Percentiles rank a stretch among this genome's conserved stretches.
Conservation (phyloP, 2,113 vertebrate species). For the Scalopus aquaticus region DNA sequence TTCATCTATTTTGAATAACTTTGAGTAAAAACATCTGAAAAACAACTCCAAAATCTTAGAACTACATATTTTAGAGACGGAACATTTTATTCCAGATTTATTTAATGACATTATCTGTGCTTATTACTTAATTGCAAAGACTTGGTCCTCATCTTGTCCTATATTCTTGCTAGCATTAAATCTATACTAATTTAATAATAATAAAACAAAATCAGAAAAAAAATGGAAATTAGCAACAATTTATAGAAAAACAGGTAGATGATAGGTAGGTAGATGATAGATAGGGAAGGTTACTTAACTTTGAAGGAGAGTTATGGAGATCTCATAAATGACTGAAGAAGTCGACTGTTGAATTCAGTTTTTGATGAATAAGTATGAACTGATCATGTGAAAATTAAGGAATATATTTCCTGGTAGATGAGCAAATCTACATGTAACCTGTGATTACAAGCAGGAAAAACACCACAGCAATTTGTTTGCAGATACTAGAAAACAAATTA, state of each 20-base stretch:
- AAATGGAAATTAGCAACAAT: neutral
- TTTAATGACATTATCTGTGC: neutral
- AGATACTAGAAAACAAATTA: neutral
- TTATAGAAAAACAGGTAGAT: neutral
- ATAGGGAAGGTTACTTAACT: neutral
- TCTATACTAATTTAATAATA: neutral
- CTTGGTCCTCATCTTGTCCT: rapidly evolving
- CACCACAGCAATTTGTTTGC: neutral
- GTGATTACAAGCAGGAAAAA: neutral
- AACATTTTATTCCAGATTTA: neutral
- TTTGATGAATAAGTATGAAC: neutral
- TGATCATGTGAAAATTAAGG: neutral
- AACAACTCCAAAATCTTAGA: neutral
- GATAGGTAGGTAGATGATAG: neutral
- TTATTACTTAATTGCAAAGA: neutral
- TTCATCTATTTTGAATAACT: slow-evolving; percentile 91
- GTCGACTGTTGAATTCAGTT: too few relatives aligned
- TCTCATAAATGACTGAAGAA: too few relatives aligned
- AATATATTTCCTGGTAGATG: neutral
- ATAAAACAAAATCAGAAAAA: neutral
- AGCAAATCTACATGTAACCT: neutral
- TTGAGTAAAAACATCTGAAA: slow-evolving; percentile 88
- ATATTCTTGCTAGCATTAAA: neutral
- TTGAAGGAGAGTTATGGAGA: neutral
- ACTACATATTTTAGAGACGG: neutral